Evolutionary conservation across 2,797 vertebrate genomes (phyloP).

Genomic region (Lindbergichthys nudifrons): DNA sequence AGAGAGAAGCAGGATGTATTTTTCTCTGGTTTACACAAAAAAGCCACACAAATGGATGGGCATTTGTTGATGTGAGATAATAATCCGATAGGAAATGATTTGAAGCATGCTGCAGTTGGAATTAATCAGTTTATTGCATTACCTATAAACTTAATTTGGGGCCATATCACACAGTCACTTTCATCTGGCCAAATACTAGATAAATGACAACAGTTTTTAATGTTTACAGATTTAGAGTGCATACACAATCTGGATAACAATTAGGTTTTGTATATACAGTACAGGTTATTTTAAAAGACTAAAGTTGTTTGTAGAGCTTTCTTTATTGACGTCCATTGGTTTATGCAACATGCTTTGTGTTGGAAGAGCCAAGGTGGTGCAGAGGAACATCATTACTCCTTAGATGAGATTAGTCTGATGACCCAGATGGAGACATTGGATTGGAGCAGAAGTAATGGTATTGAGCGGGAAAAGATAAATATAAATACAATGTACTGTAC

Average conservation of each 20-base stretch:
- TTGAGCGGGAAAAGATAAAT: constrained; percentile 19
- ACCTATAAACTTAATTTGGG: background rate
- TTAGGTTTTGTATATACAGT: background rate
- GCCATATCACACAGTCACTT: too few species aligned
- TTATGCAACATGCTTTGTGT: constrained; percentile 2
- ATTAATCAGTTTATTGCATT: background rate
- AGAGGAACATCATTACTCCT: constrained; percentile 23
- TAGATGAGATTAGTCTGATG: constrained; percentile 49
- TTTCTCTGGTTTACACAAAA: background rate
- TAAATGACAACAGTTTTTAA: too few species aligned
- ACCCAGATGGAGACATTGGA: constrained; percentile 45
- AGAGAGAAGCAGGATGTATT: background rate
- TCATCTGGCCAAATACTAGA: background rate
- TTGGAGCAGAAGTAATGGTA: constrained; percentile 25
- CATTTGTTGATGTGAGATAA: background rate
- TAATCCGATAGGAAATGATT: background rate
- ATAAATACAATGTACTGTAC: constrained; percentile 13
- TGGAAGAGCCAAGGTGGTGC: constrained; percentile 14
- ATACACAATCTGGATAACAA: background rate
- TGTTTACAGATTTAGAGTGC: background rate
- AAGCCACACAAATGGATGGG: background rate
- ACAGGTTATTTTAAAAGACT: background rate
- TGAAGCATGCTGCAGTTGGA: background rate
- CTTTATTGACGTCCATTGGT: constrained; percentile 21
- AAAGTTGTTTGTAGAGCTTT: constrained; percentile 17